Evolutionary conservation across 2,888 invertebrate species (phyloP).

Genomic region (Ceratothoa steindachneri): DNA sequence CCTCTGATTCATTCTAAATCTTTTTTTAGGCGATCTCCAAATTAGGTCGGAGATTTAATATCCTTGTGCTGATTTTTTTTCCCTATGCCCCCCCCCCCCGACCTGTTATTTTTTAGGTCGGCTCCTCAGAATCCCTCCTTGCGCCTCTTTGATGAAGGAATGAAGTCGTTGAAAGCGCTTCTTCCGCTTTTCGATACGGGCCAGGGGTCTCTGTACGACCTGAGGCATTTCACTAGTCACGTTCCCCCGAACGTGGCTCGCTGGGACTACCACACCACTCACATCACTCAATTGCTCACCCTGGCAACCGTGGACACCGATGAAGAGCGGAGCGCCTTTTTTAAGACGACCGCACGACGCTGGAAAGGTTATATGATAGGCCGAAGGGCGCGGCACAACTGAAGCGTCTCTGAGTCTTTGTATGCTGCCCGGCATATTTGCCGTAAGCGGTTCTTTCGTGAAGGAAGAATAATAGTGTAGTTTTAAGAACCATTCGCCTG

Average conservation of each 20-base stretch:
- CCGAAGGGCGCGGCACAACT: conserved; percentile 90
- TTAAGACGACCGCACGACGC: conserved; percentile 76
- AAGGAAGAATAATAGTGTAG: too few species aligned
- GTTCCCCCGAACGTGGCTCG: conserved; percentile 90
- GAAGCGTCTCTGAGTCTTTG: too few species aligned
- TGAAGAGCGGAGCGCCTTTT: conserved; percentile 67
- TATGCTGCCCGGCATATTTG: too few species aligned
- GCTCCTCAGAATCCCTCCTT: conserved; percentile 57
- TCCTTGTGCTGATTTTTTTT: too few species aligned
- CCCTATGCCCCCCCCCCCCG: background rate
- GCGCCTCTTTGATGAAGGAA: conserved; percentile 74
- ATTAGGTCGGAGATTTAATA: too few species aligned
- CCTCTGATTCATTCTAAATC: too few species aligned
- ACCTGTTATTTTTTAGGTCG: conserved; percentile 38
- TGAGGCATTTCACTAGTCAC: conserved; percentile 84
- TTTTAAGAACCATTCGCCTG: too few species aligned
- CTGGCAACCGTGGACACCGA: conserved; percentile 72
- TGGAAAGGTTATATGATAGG: conserved; percentile 96
- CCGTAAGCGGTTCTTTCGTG: too few species aligned
- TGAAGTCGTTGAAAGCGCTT: conserved; percentile 79
- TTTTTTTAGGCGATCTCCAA: too few species aligned
- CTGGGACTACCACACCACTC: conserved; percentile 98
- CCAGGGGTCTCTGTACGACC: conserved; percentile 90
- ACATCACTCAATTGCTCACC: conserved; percentile 80
- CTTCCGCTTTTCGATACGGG: conserved; percentile 91